These are phyloP conservation scores for Recurvirostra avosetta DNA, from an alignment of 2,113 vertebrate genomes.

Conservation along the genomic window DNA sequence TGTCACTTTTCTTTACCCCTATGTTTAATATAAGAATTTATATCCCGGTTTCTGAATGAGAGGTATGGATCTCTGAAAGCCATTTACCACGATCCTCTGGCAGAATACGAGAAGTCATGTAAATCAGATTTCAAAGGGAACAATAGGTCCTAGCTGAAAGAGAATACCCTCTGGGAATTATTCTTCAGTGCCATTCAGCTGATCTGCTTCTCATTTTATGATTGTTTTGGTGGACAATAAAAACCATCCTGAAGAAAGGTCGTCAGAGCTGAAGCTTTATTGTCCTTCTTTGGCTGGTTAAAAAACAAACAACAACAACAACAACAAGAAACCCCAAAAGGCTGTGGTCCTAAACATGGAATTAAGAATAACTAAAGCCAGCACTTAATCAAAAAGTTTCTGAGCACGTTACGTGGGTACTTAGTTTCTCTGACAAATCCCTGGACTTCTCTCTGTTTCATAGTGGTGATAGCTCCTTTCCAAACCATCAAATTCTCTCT, in stretches of 20 bases:
- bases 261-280: neutral
- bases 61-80: neutral
- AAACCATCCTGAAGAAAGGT: neutral
- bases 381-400: neutral
- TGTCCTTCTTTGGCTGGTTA: neutral
- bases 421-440: neutral
- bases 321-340: neutral
- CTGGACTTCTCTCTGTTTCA: neutral
- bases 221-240: neutral
- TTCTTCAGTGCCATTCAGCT: neutral
- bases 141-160: neutral
- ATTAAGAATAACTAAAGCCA: neutral
- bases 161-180: neutral
- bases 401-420: neutral
- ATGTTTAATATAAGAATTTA: neutral
- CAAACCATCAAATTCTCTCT: neutral
- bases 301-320: neutral
- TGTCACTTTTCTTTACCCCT: neutral
- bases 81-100: neutral
- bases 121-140: neutral
- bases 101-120: neutral
- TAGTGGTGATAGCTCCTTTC: neutral
- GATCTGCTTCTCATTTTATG: constrained; percentile 10
- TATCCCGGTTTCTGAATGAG: neutral
- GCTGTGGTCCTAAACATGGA: neutral